A percentile compares a stretch with the other conserved stretches of the same genome.
These are phyloP conservation scores for Hydrotaea diabolus DNA, from an alignment of 2,888 invertebrate species.

Conservation along the genomic window DNA sequence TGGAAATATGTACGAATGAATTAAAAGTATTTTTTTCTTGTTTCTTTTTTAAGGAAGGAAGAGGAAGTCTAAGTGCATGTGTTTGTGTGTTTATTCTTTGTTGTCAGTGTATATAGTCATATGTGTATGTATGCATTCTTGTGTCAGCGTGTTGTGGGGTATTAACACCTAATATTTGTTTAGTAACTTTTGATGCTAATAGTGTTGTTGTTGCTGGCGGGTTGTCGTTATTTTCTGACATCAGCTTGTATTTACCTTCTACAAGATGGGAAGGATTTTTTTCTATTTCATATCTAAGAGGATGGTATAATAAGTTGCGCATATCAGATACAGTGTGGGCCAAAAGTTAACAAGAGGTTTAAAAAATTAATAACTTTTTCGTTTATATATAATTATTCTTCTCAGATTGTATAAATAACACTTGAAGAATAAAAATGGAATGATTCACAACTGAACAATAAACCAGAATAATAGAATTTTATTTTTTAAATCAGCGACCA, in stretches of 20 bases:
- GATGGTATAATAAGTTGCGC: not conserved
- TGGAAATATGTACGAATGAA: constrained; percentile 11
- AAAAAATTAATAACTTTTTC: no score
- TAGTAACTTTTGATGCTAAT: constrained; percentile 16
- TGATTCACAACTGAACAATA: no score
- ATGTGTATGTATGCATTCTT: not conserved
- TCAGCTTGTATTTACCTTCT: constrained; percentile 44
- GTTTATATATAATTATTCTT: no score
- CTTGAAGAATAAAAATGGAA: no score
- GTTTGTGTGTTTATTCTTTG: not conserved
- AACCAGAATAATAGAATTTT: no score
- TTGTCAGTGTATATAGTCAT: not conserved
- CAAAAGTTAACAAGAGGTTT: no score
- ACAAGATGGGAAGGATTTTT: not conserved
- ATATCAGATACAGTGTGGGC: no score
- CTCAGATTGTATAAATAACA: no score
- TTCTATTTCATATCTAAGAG: not conserved
- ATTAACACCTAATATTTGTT: constrained; percentile 6
- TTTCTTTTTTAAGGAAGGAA: not conserved
- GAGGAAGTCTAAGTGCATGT: not conserved
- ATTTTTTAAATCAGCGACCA: no score
- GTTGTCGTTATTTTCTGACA: constrained; percentile 43
- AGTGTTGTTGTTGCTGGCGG: not conserved
- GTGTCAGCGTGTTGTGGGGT: not conserved
- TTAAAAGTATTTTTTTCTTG: not conserved